Base-by-base conservation (phyloP, 35 echinoderm and acorn worm species). In the Lytechinus variegatus region DNA sequence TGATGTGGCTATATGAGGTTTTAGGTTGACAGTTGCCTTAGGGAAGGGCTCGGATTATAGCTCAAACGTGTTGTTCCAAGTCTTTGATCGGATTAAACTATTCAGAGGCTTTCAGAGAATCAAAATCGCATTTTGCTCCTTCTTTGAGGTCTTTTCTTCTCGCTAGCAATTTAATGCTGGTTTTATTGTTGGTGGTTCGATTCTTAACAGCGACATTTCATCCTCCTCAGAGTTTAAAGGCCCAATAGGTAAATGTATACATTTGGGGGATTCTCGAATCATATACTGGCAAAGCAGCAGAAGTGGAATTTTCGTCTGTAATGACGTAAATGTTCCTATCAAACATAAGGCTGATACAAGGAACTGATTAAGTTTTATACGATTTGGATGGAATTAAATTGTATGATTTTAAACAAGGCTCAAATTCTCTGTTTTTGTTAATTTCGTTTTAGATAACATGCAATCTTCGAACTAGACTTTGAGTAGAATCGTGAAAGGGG, bases 51-150 rank as follows among this genome's bases (percentile, higher is more conserved):
- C 52, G 54, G 92, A 93, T 93, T 93, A 93, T 57, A 27, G 92
- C 55, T 57, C 29, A 93, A 93, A 93, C 92, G 92, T 93, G 92
- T 93, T 93, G 92, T 93, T 93, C 53, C 92, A 93, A 93, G n/a
- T n/a, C 92, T 57, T 93, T 55, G 92, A 93, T 93, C 92, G 92
- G 92, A 93, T 93, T 93, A 93, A 93, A 54, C 53, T 54, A 93
- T 93, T 93, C 92, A 55, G 92, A 24, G n/a, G 27, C 92, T 93
- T 93, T 93, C 54, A 57, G 54, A 24, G 54, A 57, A 93, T 55
- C 54, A 54, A 93, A 93, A 93, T 93, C 92, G 92, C 92, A 93
- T 93, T 93, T 57, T 93, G 53, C 27, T 93, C 14, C 54, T 93
- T 93, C 54, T 93, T 90, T 90, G 88, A 44, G 28, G 52, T 90